Evolutionary conservation across 2,888 invertebrate genomes (phyloP).

Genomic region (Caenorhabditis drosophilae): DNA sequence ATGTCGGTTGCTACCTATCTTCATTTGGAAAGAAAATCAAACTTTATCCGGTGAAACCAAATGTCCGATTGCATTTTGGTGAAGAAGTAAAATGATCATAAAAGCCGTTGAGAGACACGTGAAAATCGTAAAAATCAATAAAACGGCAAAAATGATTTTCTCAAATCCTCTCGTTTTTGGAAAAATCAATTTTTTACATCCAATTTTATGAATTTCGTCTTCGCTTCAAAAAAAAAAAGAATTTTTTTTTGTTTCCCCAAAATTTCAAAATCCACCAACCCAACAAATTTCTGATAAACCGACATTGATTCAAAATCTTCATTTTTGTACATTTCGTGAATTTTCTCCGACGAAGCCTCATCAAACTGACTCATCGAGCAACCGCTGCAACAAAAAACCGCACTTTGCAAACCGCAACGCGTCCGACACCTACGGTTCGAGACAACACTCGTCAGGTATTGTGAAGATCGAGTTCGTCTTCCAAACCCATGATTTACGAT

Average conservation of each 20-base stretch:
- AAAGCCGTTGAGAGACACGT: conserved; percentile 19
- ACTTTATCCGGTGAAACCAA: conserved; percentile 15
- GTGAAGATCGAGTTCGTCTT: neutral
- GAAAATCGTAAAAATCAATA: conserved; percentile 22
- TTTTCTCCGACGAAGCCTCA: neutral
- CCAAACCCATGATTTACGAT: neutral
- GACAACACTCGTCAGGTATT: neutral
- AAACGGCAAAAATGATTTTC: conserved; percentile 6
- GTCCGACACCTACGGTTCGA: neutral
- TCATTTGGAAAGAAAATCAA: no score
- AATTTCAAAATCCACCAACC: neutral
- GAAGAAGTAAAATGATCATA: conserved; percentile 20
- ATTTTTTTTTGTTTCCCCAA: neutral
- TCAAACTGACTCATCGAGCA: neutral
- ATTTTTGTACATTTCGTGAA: neutral
- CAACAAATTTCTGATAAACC: neutral
- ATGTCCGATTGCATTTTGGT: conserved; percentile 26
- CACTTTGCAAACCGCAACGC: no score
- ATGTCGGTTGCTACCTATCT: no score
- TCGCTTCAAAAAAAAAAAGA: no score
- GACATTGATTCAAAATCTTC: neutral
- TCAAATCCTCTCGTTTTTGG: neutral
- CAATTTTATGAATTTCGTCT: no score
- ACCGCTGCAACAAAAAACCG: neutral
- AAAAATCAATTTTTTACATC: neutral